A percentile compares a stretch with the other conserved stretches of the same genome.
These are phyloP conservation scores for Philereme transversata DNA, from an alignment of 2,888 invertebrate species.

Conservation along the genomic window DNA sequence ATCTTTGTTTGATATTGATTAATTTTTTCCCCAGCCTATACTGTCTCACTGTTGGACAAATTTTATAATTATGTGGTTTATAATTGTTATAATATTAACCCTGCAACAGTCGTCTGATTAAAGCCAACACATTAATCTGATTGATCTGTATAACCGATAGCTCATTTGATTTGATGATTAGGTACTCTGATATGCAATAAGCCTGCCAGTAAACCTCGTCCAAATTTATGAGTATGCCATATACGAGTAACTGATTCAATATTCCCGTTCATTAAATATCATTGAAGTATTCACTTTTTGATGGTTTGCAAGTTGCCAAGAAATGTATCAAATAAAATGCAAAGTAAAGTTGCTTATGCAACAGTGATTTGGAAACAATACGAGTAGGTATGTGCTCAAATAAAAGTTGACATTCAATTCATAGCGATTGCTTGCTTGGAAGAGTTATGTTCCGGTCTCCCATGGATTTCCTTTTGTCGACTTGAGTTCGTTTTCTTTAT, in stretches of 20 bases:
- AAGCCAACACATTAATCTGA: background rate
- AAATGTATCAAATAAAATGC: slow-evolving; percentile 25
- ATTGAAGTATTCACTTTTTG: background rate
- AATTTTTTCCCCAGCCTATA: too few relatives aligned
- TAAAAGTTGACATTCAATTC: slow-evolving; percentile 47
- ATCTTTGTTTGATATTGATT: too few relatives aligned
- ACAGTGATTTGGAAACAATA: slow-evolving; percentile 28
- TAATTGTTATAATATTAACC: background rate
- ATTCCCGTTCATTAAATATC: background rate
- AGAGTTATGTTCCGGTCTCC: slow-evolving; percentile 44
- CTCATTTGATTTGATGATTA: background rate
- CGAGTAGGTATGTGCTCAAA: slow-evolving; percentile 38
- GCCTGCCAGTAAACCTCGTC: background rate
- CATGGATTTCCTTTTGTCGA: slow-evolving; percentile 44
- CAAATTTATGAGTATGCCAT: background rate
- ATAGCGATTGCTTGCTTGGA: slow-evolving; percentile 38
- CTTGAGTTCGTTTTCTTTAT: slow-evolving; percentile 37
- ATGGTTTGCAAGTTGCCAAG: slow-evolving; percentile 17
- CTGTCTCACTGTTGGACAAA: too few relatives aligned
- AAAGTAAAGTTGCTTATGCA: slow-evolving; percentile 29
- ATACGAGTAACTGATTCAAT: background rate
- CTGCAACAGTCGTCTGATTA: background rate
- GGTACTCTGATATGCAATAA: background rate
- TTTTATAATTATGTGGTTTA: too few relatives aligned
- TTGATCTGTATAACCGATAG: background rate